Conservation (phyloP, 2,888 invertebrate species). For the Orthosia incerta region DNA sequence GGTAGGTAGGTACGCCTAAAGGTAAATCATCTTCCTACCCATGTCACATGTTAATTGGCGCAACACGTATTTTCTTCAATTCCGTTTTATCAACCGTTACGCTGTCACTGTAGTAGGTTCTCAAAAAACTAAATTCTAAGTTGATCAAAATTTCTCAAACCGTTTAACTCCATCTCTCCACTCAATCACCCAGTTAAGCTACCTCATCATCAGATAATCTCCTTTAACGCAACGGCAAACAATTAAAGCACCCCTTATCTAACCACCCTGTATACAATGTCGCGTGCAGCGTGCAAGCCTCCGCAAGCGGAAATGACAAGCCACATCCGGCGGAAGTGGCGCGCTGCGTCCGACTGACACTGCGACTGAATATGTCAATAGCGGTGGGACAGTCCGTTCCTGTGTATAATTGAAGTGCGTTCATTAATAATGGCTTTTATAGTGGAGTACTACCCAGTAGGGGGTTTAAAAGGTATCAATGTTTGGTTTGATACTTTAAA, state of each 20-base stretch:
- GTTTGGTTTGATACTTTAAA: not conserved
- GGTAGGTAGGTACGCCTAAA: too few species aligned
- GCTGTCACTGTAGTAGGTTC: too few species aligned
- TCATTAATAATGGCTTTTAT: slow-evolving; percentile 33
- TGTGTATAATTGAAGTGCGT: slow-evolving; percentile 50
- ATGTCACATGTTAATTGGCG: too few species aligned
- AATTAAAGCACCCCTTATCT: slow-evolving; percentile 54
- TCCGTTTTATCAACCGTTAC: too few species aligned
- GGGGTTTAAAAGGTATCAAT: not conserved
- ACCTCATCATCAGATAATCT: slow-evolving; percentile 23
- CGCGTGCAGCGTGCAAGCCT: slow-evolving; percentile 66
- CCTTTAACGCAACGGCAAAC: slow-evolving; percentile 44
- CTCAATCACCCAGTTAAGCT: not conserved
- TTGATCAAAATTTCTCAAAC: not conserved
- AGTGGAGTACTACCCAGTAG: not conserved
- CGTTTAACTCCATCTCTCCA: too few species aligned
- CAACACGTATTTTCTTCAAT: too few species aligned
- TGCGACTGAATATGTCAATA: slow-evolving; percentile 68
- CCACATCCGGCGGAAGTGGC: slow-evolving; percentile 79
- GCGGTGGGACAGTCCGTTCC: slow-evolving; percentile 49
- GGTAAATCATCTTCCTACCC: too few species aligned
- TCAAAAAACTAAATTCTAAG: not conserved
- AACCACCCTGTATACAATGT: slow-evolving; percentile 61
- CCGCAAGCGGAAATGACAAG: slow-evolving; percentile 68
- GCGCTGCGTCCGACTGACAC: slow-evolving; percentile 66